A percentile compares a stretch with the other conserved stretches of the same genome.
phyloP scores from a whole-genome alignment of 2,113 vertebrate genomes.

The Phyllopteryx taeniolatus region DNA sequence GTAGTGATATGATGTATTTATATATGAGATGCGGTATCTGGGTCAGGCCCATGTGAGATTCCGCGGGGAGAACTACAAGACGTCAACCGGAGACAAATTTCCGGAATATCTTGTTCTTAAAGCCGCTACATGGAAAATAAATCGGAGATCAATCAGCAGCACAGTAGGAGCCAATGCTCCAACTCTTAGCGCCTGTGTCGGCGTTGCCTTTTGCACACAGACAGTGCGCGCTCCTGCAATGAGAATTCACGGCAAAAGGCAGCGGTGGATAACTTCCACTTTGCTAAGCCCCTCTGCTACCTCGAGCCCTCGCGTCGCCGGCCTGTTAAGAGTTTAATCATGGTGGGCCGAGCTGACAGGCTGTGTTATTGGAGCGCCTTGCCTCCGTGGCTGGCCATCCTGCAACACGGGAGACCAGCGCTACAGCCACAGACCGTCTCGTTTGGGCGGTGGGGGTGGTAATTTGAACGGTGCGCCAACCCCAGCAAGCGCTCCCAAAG shows the following conservation, averaged over 20 bases:
- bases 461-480: background rate
- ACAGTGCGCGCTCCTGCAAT: slow-evolving; percentile 30
- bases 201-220: background rate
- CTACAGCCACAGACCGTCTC: slow-evolving; percentile 10
- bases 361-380: slow-evolving; percentile 43
- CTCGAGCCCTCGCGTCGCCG: slow-evolving; percentile 38
- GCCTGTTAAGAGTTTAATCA: slow-evolving; percentile 54
- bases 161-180: slow-evolving; percentile 23
- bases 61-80: slow-evolving; percentile 41
- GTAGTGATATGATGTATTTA: background rate
- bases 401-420: slow-evolving; percentile 18
- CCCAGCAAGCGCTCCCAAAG: slow-evolving; percentile 6
- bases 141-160: slow-evolving; percentile 50
- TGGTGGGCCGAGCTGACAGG: slow-evolving; percentile 49
- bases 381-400: slow-evolving; percentile 28
- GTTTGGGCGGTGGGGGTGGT: background rate
- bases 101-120: slow-evolving; percentile 36
- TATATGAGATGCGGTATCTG: slow-evolving; percentile 49
- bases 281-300: slow-evolving; percentile 32
- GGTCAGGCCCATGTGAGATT: slow-evolving; percentile 56
- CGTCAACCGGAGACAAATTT: slow-evolving; percentile 41
- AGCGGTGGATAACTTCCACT: slow-evolving; percentile 36
- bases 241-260: slow-evolving; percentile 41
- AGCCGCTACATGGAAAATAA: slow-evolving; percentile 48
- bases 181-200: slow-evolving; percentile 10